Base-by-base conservation (phyloP, 2,888 invertebrate genomes). In the Escarpia spicata region DNA sequence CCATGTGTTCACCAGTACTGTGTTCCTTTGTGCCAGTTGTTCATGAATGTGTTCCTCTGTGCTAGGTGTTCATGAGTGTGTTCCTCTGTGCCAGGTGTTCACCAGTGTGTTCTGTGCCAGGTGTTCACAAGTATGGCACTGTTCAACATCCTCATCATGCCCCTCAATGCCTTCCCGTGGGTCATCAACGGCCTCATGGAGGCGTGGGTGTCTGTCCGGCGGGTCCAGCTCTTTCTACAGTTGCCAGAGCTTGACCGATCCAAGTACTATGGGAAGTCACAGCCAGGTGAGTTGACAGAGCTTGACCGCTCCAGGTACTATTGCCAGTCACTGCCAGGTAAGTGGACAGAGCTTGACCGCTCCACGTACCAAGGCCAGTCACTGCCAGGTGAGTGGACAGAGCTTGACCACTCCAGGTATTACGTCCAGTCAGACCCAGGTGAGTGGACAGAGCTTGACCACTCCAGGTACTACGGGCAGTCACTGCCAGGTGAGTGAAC, bases 151-250 rank as follows among this genome's bases (percentile, higher is more conserved):
- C 97, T 99, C 93, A 99, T 99, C 95, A 97, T 98, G 92, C 99
- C 99, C 0, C 96, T 99, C 93, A 99, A 99, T 97, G 98, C 99
- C 0, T 99, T 99, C 96, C 99, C 99, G 0, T 99, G 99, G 99
- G 99, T 99, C 3, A 97, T 99, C 43, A 99, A 99, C 96, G 99
- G 99, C 0, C 97, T 99, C 3, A 98, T 99, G 91, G 99, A 99
- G 97, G 98, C 99, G 0, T 98, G 98, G 98, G 98, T 99, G 0
- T 99, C 99, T 0, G 96, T 99, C 9, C 98, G 98, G 96, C 97
- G 99, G 94, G 98, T 99, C 89, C 98, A 98, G 96, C 97, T 97
- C 95, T 97, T 99, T 92, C 94, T 96, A 19, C 92, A 94, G 31
- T 93, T 96, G 19, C 93, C 94, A 90, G 96, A 97, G 92, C 93